Conservation (phyloP, 2,888 invertebrate species). For the Dexiosoma caninum region DNA sequence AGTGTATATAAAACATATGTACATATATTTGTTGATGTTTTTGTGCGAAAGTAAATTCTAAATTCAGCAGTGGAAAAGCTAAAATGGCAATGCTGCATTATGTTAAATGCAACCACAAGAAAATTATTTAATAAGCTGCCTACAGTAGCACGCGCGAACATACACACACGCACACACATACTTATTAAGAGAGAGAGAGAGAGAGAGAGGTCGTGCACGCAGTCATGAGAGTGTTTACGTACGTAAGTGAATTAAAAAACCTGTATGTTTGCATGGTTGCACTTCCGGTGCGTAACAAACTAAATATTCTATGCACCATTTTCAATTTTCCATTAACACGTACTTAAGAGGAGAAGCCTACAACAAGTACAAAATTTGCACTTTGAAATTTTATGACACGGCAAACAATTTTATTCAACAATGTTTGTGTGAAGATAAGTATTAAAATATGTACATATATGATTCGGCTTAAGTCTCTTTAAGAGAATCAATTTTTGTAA, state of each 20-base stretch:
- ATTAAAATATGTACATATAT: too few species aligned
- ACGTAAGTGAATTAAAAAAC: conserved; percentile 26
- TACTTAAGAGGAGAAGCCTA: conserved; percentile 2
- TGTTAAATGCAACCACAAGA: neutral
- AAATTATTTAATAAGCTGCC: conserved; percentile 12
- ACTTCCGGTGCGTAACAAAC: conserved; percentile 39
- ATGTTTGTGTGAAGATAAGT: too few species aligned
- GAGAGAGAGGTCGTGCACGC: neutral
- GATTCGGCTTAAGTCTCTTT: too few species aligned
- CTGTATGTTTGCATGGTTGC: conserved; percentile 28
- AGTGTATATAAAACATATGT: too few species aligned
- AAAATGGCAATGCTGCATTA: too few species aligned
- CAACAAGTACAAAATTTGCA: neutral
- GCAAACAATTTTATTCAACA: conserved; percentile 17
- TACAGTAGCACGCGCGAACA: neutral
- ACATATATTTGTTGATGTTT: too few species aligned
- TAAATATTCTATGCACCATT: conserved; percentile 15
- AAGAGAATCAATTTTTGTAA: too few species aligned
- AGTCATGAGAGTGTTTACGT: neutral
- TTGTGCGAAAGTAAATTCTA: too few species aligned
- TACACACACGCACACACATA: neutral
- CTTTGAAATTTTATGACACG: neutral
- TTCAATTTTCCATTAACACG: conserved; percentile 29
- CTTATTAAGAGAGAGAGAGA: too few species aligned
- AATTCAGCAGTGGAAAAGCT: too few species aligned